Base-by-base conservation (phyloP, 23 tunicate genomes). In the Trididemnum miniatum region DNA sequence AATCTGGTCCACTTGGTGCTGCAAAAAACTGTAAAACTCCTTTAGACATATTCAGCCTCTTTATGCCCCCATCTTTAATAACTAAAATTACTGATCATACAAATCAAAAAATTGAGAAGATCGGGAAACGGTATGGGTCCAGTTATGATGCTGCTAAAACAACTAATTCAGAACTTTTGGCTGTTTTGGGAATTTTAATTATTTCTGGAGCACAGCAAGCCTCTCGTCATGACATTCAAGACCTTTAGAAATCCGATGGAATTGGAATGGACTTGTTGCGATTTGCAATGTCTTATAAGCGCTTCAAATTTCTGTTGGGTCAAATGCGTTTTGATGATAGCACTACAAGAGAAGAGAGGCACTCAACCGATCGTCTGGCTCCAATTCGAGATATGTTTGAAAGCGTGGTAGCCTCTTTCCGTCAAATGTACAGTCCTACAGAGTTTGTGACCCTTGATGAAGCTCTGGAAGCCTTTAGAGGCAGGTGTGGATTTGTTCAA, bases 371-470 rank as follows among this genome's bases (percentile, higher is more conserved):
- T 74, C 22, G 25, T 5, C 60, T 74, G 33, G 80, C 60, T 12
- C 27, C 80, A 37, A 74, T 74, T 24, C 4, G 80, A 40, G 7
- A 74, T 30, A 28, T 74, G 38, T 40, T 74, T 37, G 80, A 74
- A 12, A 40, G 9, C 29, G 22, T 40, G 7, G 80, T 74, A 24
- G 60, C 22, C 38, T 15, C 22, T 74, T 74, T 59, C 18, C 15
- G 9, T 5, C 22, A 31, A 27, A 37, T 4, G 29, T 74, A 74
- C 35, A 12, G 36, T 4, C 80, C 60, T 4, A 3, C 60, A 12
- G 60, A 74, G 80, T 39, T 37, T 40, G 25, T 74, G 60, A 74
- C 60, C 2, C 7, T 74, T 40, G 80, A 74, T 74, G 60, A 74
- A 31, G 25, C 25, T 24, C 60, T 74, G 4, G 60, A 7, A 29